A percentile compares a stretch with the other conserved stretches of the same genome.
phyloP scores from a whole-genome alignment of 2,888 invertebrate species.

The Stramonita haemastoma region DNA sequence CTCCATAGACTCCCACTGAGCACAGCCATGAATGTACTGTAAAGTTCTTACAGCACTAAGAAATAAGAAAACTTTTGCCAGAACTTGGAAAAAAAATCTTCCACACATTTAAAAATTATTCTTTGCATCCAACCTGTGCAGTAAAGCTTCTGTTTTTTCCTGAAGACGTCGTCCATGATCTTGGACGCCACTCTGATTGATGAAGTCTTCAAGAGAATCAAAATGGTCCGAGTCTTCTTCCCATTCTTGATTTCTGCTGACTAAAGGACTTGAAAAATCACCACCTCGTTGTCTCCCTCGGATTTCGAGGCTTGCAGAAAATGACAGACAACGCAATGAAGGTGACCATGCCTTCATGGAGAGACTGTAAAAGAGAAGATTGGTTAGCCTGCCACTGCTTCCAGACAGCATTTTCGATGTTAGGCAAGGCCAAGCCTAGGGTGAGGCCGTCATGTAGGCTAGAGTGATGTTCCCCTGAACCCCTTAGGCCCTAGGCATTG shows the following conservation, averaged over 20 bases:
- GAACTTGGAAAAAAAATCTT: too few relatives aligned
- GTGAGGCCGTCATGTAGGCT: not conserved
- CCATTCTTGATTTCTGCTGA: not conserved
- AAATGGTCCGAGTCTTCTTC: conserved; percentile 21
- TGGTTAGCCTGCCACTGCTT: not conserved
- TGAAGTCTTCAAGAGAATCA: conserved; percentile 35
- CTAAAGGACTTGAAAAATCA: not conserved
- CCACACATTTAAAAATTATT: not conserved
- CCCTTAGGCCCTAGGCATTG: too few relatives aligned
- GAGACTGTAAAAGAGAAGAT: not conserved
- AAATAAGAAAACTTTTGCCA: too few relatives aligned
- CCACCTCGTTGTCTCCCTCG: not conserved
- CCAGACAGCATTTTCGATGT: conserved; percentile 12
- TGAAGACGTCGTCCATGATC: not conserved
- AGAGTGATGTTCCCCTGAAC: too few relatives aligned
- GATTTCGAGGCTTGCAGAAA: not conserved
- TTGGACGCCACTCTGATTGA: conserved; percentile 12
- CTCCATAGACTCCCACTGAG: too few relatives aligned
- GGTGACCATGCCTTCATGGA: not conserved
- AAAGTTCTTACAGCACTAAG: too few relatives aligned
- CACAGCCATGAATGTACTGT: too few relatives aligned
- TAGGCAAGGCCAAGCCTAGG: too few relatives aligned
- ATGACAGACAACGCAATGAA: not conserved
- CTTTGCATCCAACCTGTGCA: conserved; percentile 10
- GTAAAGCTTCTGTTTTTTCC: not conserved